Evolutionary conservation across 2,113 vertebrate species (phyloP).

Genomic region (Paradoxurus hermaphroditus): DNA sequence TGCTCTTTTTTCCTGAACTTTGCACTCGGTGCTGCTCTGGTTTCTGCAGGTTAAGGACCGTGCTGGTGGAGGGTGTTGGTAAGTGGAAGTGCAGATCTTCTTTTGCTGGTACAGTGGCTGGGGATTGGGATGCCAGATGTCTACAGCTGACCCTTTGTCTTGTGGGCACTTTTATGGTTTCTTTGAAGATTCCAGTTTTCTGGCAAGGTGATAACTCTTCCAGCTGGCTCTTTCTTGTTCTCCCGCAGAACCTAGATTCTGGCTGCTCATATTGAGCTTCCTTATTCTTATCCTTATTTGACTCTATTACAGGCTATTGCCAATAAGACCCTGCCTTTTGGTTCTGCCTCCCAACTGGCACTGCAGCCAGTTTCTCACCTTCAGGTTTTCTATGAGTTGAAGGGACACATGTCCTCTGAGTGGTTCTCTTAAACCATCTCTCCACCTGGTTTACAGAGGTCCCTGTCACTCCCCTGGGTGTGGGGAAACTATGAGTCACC

Average conservation of each 20-base stretch:
- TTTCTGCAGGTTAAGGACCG: not conserved
- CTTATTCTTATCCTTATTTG: not conserved
- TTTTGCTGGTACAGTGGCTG: not conserved
- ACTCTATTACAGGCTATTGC: not conserved
- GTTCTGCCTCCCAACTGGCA: not conserved
- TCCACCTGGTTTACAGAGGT: not conserved
- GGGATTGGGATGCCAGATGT: not conserved
- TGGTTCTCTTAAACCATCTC: not conserved
- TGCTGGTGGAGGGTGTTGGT: too few species aligned
- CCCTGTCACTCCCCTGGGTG: rapidly evolving
- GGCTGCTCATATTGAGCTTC: not conserved
- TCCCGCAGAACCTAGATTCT: not conserved
- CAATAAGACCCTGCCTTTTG: not conserved
- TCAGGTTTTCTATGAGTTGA: not conserved
- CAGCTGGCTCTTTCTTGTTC: not conserved
- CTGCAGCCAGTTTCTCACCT: rapidly evolving
- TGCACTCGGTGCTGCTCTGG: not conserved
- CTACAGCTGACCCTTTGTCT: not conserved
- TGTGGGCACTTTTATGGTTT: not conserved
- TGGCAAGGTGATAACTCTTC: not conserved
- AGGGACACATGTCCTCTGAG: not conserved
- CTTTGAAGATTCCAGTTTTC: not conserved
- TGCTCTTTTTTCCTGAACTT: not conserved
- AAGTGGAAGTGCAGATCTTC: not conserved
- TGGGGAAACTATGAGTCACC: not conserved